Conservation (phyloP, 1,140 invertebrate species). For the Hormaphis cornu region DNA sequence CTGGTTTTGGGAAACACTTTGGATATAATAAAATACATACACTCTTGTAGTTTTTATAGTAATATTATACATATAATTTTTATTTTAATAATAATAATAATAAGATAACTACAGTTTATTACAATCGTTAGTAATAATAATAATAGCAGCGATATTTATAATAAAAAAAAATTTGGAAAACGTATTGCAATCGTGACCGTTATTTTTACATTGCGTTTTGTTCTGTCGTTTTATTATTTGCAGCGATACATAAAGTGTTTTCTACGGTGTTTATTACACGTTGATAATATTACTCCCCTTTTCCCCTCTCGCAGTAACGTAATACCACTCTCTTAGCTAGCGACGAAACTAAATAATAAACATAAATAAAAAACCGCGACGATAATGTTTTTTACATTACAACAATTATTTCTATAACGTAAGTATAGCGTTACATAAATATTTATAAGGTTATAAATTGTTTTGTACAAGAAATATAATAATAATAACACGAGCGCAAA, state of each 20-base stretch:
- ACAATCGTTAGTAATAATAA: slow-evolving; percentile 23
- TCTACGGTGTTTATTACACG: neutral
- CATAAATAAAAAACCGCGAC: slow-evolving; percentile 15
- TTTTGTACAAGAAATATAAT: slow-evolving; percentile 18
- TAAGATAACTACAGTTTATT: slow-evolving; percentile 29
- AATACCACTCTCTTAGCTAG: neutral
- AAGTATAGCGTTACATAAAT: too few relatives aligned
- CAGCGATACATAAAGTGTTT: neutral
- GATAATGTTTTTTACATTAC: slow-evolving; percentile 5
- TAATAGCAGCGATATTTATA: slow-evolving; percentile 22
- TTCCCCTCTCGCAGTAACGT: too few relatives aligned
- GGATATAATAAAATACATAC: neutral
- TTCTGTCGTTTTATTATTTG: neutral
- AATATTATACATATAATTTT: slow-evolving; percentile 8
- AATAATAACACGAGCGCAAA: slow-evolving; percentile 8
- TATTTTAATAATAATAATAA: neutral
- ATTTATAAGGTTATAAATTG: neutral
- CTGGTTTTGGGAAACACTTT: too few relatives aligned
- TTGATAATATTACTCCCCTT: neutral
- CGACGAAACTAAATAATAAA: slow-evolving; percentile 14
- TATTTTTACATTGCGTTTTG: neutral
- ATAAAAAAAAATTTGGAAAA: slow-evolving; percentile 7
- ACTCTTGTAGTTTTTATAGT: neutral
- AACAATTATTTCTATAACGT: slow-evolving; percentile 22
- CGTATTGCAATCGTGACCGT: slow-evolving; percentile 22